Evolutionary conservation across 2,113 vertebrate genomes (phyloP).

Genomic region (Ginglymostoma cirratum): DNA sequence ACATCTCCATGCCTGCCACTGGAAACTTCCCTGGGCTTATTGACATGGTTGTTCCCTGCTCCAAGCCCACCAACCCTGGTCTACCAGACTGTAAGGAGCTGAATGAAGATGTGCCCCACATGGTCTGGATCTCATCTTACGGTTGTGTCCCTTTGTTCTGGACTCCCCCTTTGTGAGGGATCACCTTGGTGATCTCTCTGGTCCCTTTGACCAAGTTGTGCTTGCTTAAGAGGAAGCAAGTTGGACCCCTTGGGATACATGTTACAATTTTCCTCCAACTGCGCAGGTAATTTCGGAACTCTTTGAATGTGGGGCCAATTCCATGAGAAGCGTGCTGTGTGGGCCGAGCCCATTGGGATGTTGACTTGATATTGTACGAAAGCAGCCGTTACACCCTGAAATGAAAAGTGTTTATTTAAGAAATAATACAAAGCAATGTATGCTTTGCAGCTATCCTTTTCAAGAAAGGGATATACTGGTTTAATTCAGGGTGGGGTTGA

Average conservation of each 20-base stretch:
- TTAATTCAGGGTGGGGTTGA: conserved; percentile 2
- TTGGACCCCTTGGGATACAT: background rate
- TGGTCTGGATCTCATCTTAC: background rate
- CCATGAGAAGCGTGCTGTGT: background rate
- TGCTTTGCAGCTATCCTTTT: background rate
- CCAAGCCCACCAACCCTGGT: no score
- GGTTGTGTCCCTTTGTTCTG: background rate
- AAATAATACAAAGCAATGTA: no score
- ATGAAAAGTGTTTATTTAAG: conserved; percentile 6
- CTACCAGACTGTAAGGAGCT: background rate
- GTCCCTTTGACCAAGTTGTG: background rate
- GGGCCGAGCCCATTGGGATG: background rate
- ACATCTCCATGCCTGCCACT: no score
- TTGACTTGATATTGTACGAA: background rate
- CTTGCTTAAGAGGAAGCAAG: background rate
- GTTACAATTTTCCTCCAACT: background rate
- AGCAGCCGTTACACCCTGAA: background rate
- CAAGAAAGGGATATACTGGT: background rate
- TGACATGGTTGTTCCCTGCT: no score
- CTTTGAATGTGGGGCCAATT: background rate
- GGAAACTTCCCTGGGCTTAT: no score
- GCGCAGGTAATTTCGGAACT: background rate
- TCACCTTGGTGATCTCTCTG: background rate
- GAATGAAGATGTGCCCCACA: no score
- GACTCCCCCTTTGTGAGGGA: background rate